phyloP scores from a whole-genome alignment of 2,113 vertebrate species.

The Ariopsis seemanni region DNA sequence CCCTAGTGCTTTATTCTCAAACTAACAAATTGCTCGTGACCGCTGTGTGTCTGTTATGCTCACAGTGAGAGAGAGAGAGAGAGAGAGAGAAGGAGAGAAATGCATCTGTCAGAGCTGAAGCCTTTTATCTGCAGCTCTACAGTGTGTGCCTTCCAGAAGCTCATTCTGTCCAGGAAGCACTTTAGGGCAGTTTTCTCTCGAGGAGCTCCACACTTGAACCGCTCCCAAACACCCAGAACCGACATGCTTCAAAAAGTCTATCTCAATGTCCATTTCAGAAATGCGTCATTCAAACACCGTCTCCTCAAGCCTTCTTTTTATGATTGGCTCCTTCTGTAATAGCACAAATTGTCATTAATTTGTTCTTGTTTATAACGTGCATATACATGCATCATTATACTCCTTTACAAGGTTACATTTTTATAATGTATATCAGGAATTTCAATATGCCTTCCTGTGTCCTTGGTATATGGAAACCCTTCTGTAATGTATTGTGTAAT shows the following conservation, averaged over 20 bases:
- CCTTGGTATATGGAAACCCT: background rate
- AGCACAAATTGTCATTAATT: background rate
- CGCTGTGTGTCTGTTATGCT: constrained; percentile 22
- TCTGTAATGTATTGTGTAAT: background rate
- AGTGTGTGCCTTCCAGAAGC: constrained; percentile 35
- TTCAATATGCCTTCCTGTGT: background rate
- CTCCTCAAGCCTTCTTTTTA: background rate
- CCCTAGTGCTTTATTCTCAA: constrained; percentile 12
- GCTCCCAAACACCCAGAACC: constrained; percentile 2
- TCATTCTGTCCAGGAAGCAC: constrained; percentile 24
- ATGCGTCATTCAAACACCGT: background rate
- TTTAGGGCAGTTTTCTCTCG: constrained; percentile 32
- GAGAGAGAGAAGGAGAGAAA: background rate
- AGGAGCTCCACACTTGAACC: constrained; percentile 12
- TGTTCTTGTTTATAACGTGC: background rate
- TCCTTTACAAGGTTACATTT: no score
- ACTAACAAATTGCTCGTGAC: constrained; percentile 32
- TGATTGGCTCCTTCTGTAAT: constrained; percentile 6
- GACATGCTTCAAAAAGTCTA: background rate
- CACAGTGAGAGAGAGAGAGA: background rate
- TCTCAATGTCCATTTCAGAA: background rate
- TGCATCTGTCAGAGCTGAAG: constrained; percentile 41
- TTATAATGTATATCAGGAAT: background rate
- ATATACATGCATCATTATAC: no score
- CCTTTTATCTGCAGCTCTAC: constrained; percentile 51